Evolutionary conservation across 1,140 invertebrate genomes (phyloP).

Genomic region (Drosophila pachea): DNA sequence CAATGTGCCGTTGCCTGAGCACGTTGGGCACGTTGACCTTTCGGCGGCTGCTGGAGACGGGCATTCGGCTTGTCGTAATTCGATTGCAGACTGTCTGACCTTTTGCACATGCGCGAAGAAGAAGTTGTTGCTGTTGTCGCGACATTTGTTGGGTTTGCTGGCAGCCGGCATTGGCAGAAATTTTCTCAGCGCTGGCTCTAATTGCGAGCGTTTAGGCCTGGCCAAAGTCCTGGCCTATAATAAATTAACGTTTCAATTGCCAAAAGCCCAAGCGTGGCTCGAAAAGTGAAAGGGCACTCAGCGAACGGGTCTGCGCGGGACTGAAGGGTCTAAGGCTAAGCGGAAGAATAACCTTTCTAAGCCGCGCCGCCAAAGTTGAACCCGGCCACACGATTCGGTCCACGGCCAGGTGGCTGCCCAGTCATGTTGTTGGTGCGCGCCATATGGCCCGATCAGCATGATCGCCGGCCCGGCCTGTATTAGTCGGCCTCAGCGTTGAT

Average conservation of each 20-base stretch:
- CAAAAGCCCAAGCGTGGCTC: conserved; percentile 9
- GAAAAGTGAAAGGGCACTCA: conserved; percentile 72
- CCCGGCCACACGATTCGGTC: conserved; percentile 62
- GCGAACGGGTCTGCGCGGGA: conserved; percentile 30
- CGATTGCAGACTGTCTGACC: conserved; percentile 69
- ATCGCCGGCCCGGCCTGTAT: conserved; percentile 17
- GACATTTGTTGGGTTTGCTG: not conserved
- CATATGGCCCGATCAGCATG: conserved; percentile 65
- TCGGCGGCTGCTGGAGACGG: conserved; percentile 45
- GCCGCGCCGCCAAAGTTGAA: conserved; percentile 55
- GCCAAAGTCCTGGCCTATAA: conserved; percentile 46
- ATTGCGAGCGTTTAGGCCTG: conserved; percentile 46
- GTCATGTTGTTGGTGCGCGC: conserved; percentile 34
- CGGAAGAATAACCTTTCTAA: conserved; percentile 77
- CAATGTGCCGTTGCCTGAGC: conserved; percentile 46
- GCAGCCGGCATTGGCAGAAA: conserved; percentile 49
- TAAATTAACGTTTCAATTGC: conserved; percentile 75
- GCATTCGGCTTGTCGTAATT: conserved; percentile 60
- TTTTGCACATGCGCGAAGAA: conserved; percentile 54
- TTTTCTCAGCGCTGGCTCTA: conserved; percentile 39
- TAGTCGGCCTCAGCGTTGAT: conserved; percentile 59
- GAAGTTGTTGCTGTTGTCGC: not conserved
- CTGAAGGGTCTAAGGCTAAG: no score
- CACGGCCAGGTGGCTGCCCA: conserved; percentile 61
- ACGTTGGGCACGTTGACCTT: conserved; percentile 57